Evolutionary conservation across 1,140 invertebrate genomes (phyloP), one percentile per base, ranked within the genome.

Genomic region (Goniozus legneri): DNA sequence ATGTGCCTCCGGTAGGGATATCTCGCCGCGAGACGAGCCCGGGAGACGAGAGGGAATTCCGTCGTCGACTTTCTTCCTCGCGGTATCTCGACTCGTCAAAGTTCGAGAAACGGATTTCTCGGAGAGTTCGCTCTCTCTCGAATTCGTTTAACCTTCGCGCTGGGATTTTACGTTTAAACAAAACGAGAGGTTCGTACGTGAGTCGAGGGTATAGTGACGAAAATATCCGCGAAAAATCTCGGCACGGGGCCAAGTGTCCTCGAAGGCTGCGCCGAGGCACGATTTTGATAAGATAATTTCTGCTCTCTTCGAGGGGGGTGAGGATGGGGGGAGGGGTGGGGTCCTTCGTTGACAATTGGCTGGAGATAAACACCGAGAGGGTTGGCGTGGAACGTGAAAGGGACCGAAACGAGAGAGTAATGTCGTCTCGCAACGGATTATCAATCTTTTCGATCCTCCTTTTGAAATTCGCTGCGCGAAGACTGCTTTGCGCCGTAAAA

Each of bases 191-290:
- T 54, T 54, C 30, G 35, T 38, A 32, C 31, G 16, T 20, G 27
- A 18, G 37, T 38, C 21, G 41, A 37, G 43, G 13, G 20, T 18
- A 3, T 50, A 44, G 52, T 52, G 64, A 66, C 63, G 62, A 65
- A 68, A 68, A 68, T 68, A 68, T 57, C 63, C 56, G 22, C 34
- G 53, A 65, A 65, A 67, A 63, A 63, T 66, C 52, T 68, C 60
- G 65, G 65, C 65, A 52, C 33, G 8, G 16, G 38, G 64, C 64
- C 64, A 66, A 61, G 45, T 50, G 44, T 55, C 58, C 56, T 62
- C 60, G 56, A 47, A 51, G 52, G 27, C 16, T 51, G 42, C 47
- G 52, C 57, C 42, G 44, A 50, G 31, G 46, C 15, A 32, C 18
- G 8, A 19, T 14, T 50, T 54, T 65, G 64, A 66, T 68, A 68